Percentiles rank a stretch among this genome's conserved stretches.
Conservation (phyloP, 2,113 vertebrate genomes). For the Montifringilla adamsi region DNA sequence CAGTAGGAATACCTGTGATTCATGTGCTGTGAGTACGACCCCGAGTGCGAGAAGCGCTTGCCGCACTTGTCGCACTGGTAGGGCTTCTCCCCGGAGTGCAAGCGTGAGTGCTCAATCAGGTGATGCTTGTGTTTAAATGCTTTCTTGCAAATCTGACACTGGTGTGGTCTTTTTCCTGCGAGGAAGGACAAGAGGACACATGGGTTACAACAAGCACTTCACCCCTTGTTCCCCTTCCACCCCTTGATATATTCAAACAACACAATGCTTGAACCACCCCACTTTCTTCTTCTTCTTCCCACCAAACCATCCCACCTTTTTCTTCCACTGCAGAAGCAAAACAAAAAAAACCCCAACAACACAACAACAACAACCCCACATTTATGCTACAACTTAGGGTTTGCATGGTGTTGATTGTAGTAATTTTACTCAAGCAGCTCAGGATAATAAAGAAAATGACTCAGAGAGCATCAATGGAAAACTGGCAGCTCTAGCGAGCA, state of each 20-base stretch:
- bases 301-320: background rate
- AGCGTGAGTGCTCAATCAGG: constrained; percentile 96
- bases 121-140: constrained; percentile 99
- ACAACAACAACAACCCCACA: background rate
- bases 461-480: constrained; percentile 56
- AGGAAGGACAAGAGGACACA: constrained; percentile 69
- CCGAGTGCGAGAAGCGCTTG: constrained; percentile 98
- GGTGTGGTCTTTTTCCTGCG: constrained; percentile 96
- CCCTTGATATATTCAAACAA: background rate
- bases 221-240: background rate
- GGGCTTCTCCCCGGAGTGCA: constrained; percentile 98
- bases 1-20: constrained; percentile 99
- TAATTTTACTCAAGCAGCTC: constrained; percentile 45
- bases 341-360: background rate
- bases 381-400: constrained; percentile 22
- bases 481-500: constrained; percentile 54
- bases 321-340: background rate
- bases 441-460: constrained; percentile 58
- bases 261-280: accelerated
- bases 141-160: constrained; percentile 99
- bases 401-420: constrained; percentile 50
- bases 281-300: background rate
- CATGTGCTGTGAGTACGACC: constrained; percentile 99
- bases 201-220: constrained; percentile 4
- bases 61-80: constrained; percentile 99